Evolutionary conservation across 2,113 vertebrate species (phyloP), one percentile per base, ranked within the genome.

Genomic region (Amphiprion ocellaris): DNA sequence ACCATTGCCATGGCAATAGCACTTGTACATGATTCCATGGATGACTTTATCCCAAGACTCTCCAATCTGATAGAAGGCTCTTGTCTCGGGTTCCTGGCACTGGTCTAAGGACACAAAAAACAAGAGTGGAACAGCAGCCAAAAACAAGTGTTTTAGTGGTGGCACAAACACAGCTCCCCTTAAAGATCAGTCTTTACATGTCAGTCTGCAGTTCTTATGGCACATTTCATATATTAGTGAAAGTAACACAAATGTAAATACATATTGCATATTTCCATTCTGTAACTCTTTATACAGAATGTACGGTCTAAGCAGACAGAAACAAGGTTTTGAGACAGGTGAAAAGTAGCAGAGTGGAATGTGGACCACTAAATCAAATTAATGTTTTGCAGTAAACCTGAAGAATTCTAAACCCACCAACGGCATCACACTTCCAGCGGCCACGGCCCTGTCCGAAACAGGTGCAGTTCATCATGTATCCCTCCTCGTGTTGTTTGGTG

Each of bases 401-500:
- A n/a, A 23, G 54, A 46, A 19, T 10, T 5, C 14, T 15, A 23
- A 59, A 92, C 97, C 91, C 89, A 99, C 98, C 98, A 1, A 98
- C 84, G 8, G 98, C 97, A 2, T 99, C 98, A 0, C 98, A 99
- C 84, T 98, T 98, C 98, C 98, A 99, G 21, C 97, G 95, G 0
- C 98, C 98, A 8, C 98, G 95, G 12, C 97, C 97, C 84, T 98
- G 96, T 47, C 98, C 98, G 19, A 96, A 98, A 92, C 98, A 99
- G 3, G 97, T 97, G 83, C 98, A 99, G 93, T 99, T 99, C 94
- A 99, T 95, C 93, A 94, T 95, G 87, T 99, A 98, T 10, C 98
- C 98, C 79, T 99, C 97, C 0, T 99, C 96, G 0, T 99, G 98
- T 1, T 90, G 96, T 81, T 98, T 99, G 88, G 96, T 96, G 88